Evolutionary conservation across 2,113 vertebrate species (phyloP), one percentile per base, ranked within the genome.

Genomic region (Cynoglossus semilaevis): DNA sequence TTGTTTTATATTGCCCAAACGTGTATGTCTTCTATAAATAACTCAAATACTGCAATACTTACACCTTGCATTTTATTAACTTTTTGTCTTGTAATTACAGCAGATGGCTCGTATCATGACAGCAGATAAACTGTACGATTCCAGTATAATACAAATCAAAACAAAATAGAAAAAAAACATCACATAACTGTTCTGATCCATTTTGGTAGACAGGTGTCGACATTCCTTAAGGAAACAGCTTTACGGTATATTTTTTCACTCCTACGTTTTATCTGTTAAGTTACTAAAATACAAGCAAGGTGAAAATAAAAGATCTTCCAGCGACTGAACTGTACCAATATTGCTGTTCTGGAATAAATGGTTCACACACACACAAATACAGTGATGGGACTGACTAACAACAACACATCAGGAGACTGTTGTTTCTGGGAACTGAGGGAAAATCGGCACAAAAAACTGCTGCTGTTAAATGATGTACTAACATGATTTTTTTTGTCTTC

Each of bases 1-100:
- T n/a, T n/a, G n/a, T 91, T 90, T 89, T 88, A 76, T 86, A 87
- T 87, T 88, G 85, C 88, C 85, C 87, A 89, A 89, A 86, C 88
- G 22, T 90, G 88, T 88, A 90, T 88, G 88, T 80, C 45, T 84
- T 88, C 82, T 90, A 90, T 88, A 88, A 89, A 88, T 85, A 87
- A 63, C 62, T 76, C 73, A 81, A 74, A 82, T 58, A 82, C 80
- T 87, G 84, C 82, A 89, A 79, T 85, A 85, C 79, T 84, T 79
- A 81, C 79, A 86, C 68, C 80, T 74, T 59, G 44, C 56, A 58
- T 77, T 64, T 83, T 63, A 44, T 63, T 67, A 63, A 49, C 45
- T 70, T 35, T 51, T 60, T 51, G 52, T 52, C 59, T 56, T 77
- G 71, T 55, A 22, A 9, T 75, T 53, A 79, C 80, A 73, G 74